These are phyloP conservation scores for Beroe ovata DNA, from an alignment of 37 sponge, comb jelly and placozoan species.

Conservation along the genomic window DNA sequence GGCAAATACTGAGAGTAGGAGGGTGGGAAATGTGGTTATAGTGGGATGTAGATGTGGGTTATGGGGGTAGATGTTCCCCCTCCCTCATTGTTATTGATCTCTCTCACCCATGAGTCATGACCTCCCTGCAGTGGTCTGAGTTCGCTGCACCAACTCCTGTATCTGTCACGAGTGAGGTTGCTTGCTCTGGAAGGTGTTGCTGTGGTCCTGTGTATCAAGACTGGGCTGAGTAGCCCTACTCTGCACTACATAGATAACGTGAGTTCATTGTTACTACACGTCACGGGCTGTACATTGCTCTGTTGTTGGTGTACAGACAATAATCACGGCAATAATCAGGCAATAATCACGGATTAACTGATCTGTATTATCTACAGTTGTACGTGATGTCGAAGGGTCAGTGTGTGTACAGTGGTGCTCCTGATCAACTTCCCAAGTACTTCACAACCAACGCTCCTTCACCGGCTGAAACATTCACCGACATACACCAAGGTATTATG, in stretches of 20 bases:
- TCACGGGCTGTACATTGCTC: too few species aligned
- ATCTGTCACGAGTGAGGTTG: slow-evolving; percentile 2
- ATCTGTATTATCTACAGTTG: slow-evolving; percentile 45
- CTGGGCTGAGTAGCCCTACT: slow-evolving; percentile 12
- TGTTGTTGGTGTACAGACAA: too few species aligned
- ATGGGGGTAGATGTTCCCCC: too few species aligned
- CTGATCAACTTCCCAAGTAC: slow-evolving; percentile 10
- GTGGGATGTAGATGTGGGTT: too few species aligned
- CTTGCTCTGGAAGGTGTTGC: slow-evolving; percentile 14
- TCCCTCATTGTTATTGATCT: too few species aligned
- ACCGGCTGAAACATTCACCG: slow-evolving; percentile 38
- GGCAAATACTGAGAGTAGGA: too few species aligned
- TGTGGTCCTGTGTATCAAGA: slow-evolving; percentile 34
- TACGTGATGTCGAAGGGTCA: slow-evolving; percentile 14
- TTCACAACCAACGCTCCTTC: slow-evolving; percentile 52
- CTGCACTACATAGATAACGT: slow-evolving; percentile 49
- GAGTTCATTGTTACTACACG: neutral
- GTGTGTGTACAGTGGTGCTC: slow-evolving; percentile 21
- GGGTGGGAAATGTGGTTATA: too few species aligned
- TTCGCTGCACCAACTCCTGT: slow-evolving; percentile 22
- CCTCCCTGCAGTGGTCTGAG: slow-evolving; percentile 42
- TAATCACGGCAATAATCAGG: too few species aligned
- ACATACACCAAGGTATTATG: slow-evolving; percentile 57
- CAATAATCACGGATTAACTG: too few species aligned
- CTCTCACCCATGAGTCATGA: too few species aligned